phyloP scores from a whole-genome alignment of 2,888 invertebrate species.

The Leucophenga montana region DNA sequence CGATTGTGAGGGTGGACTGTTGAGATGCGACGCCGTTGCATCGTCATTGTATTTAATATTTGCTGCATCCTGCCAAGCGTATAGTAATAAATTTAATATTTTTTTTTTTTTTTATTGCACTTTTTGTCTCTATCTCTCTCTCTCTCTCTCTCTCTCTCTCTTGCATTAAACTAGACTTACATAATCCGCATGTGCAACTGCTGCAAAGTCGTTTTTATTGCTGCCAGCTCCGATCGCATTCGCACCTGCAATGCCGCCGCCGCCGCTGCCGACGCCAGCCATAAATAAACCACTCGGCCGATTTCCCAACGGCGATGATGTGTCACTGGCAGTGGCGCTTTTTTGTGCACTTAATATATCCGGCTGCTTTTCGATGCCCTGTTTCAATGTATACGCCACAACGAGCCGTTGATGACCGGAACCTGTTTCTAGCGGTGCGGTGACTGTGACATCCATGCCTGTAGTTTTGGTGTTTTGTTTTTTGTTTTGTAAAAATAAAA shows the following conservation, averaged over 20 bases:
- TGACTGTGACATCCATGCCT: constrained; percentile 74
- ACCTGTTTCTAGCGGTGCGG: constrained; percentile 81
- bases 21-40: constrained; percentile 63
- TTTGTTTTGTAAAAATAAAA: constrained; percentile 5
- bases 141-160: background rate
- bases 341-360: constrained; percentile 87
- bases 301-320: constrained; percentile 71
- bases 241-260: constrained; percentile 22
- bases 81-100: constrained; percentile 6
- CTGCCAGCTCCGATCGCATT: constrained; percentile 53
- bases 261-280: constrained; percentile 49
- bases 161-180: constrained; percentile 58
- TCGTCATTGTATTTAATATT: constrained; percentile 59
- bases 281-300: constrained; percentile 70
- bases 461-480: no score
- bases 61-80: constrained; percentile 45
- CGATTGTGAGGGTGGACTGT: constrained; percentile 71
- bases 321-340: constrained; percentile 74
- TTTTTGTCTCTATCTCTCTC: no score
- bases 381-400: constrained; percentile 88
- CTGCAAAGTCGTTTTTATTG: constrained; percentile 54
- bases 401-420: constrained; percentile 89
- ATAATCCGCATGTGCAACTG: constrained; percentile 58
- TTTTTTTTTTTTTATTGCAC: background rate
- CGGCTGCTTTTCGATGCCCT: constrained; percentile 81